phyloP scores from a whole-genome alignment of 2,113 vertebrate genomes.

The Amia ocellicauda region DNA sequence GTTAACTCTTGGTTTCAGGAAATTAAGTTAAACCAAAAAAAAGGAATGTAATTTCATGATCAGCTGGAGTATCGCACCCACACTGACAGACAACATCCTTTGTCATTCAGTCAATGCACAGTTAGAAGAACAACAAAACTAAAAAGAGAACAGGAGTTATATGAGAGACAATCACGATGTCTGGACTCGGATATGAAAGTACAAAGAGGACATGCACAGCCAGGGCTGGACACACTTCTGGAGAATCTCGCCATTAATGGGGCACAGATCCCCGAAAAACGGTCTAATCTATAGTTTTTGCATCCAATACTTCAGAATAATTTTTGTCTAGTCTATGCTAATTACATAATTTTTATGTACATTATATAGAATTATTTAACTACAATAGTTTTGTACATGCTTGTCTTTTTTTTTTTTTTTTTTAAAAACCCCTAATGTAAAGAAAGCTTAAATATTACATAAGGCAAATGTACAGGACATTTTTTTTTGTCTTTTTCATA shows the following conservation, averaged over 20 bases:
- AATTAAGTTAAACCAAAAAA: too few species aligned
- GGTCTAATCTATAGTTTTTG: conserved; percentile 55
- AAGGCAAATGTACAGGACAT: conserved; percentile 86
- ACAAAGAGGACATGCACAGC: conserved; percentile 26
- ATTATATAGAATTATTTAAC: conserved; percentile 76
- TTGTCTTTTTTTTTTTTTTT: conserved; percentile 59
- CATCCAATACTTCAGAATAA: conserved; percentile 69
- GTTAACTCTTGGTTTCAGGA: too few species aligned
- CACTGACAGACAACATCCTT: too few species aligned
- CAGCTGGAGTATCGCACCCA: too few species aligned
- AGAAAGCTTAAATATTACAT: conserved; percentile 70
- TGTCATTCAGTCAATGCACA: too few species aligned
- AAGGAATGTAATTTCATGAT: too few species aligned
- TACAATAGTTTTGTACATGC: conserved; percentile 87
- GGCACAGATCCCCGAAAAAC: conserved; percentile 15
- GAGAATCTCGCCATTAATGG: not conserved
- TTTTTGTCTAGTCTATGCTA: conserved; percentile 64
- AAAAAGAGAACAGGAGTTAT: too few species aligned
- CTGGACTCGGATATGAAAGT: too few species aligned
- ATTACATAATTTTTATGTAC: conserved; percentile 70
- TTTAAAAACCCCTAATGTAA: conserved; percentile 63
- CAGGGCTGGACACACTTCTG: conserved; percentile 21
- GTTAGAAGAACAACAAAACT: too few species aligned
- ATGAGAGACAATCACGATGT: too few species aligned
- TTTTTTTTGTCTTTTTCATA: conserved; percentile 43